Conservation (phyloP, 37 sponge, comb jelly and placozoan species). For the Ephydatia muelleri region DNA sequence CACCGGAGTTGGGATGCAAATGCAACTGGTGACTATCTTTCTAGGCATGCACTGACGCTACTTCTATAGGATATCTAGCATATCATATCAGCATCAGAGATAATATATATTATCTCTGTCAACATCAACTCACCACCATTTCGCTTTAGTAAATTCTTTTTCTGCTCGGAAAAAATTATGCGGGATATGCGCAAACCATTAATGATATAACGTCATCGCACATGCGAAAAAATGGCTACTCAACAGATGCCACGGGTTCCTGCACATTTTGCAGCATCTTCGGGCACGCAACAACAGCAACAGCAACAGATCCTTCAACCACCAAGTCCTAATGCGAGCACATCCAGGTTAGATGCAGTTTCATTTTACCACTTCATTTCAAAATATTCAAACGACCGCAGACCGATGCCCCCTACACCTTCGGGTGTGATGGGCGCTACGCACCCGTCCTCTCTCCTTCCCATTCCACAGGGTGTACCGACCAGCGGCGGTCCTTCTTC, state of each 20-base stretch:
- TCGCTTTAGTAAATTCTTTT: background rate
- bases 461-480: slow-evolving; percentile 7
- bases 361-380: background rate
- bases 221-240: background rate
- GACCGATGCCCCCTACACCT: background rate
- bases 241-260: background rate
- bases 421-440: background rate
- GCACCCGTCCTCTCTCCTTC: slow-evolving; percentile 25
- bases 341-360: background rate
- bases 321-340: background rate
- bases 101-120: too few species aligned
- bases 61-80: too few species aligned
- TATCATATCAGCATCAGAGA: too few species aligned
- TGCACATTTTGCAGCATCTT: too few species aligned
- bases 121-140: too few species aligned
- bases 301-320: background rate
- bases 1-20: too few species aligned
- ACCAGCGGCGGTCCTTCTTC: background rate
- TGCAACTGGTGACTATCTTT: too few species aligned
- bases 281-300: background rate
- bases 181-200: background rate
- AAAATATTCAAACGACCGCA: background rate
- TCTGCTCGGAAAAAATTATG: background rate
- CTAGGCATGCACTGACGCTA: too few species aligned
- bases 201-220: background rate